Conservation (phyloP, 2,888 invertebrate species). For the Subacronicta megacephala region DNA sequence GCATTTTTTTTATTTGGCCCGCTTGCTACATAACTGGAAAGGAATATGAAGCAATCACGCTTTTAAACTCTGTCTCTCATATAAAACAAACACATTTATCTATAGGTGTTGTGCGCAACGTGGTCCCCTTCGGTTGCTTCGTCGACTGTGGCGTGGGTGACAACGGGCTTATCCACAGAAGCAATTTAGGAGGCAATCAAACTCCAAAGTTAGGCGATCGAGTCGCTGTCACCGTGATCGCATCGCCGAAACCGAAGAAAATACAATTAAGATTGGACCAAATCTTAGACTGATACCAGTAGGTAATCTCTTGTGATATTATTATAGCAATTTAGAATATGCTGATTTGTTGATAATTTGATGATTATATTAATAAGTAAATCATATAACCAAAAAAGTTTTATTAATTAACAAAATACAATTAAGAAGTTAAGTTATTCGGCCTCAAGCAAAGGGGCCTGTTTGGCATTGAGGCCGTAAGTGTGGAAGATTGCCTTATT, state of each 20-base stretch:
- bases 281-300: slow-evolving; percentile 72
- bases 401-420: slow-evolving; percentile 31
- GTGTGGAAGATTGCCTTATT: slow-evolving; percentile 83
- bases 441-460: slow-evolving; percentile 70
- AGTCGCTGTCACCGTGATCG: slow-evolving; percentile 91
- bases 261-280: slow-evolving; percentile 88
- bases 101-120: slow-evolving; percentile 94
- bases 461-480: slow-evolving; percentile 75
- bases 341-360: slow-evolving; percentile 27
- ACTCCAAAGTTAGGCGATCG: slow-evolving; percentile 91
- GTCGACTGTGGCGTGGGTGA: slow-evolving; percentile 95
- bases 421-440: slow-evolving; percentile 60
- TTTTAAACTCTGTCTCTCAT: too few species aligned
- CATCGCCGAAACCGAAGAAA: slow-evolving; percentile 89
- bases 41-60: too few species aligned
- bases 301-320: slow-evolving; percentile 45
- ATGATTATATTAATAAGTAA: slow-evolving; percentile 33
- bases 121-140: slow-evolving; percentile 97
- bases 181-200: slow-evolving; percentile 86
- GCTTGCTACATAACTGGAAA: too few species aligned
- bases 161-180: slow-evolving; percentile 92
- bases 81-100: neutral
- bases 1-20: too few species aligned
- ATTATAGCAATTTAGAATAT: slow-evolving; percentile 32
- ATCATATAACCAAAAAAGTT: slow-evolving; percentile 18